Conservation (phyloP, 2,888 invertebrate genomes). For the Quadroppia sp. region DNA sequence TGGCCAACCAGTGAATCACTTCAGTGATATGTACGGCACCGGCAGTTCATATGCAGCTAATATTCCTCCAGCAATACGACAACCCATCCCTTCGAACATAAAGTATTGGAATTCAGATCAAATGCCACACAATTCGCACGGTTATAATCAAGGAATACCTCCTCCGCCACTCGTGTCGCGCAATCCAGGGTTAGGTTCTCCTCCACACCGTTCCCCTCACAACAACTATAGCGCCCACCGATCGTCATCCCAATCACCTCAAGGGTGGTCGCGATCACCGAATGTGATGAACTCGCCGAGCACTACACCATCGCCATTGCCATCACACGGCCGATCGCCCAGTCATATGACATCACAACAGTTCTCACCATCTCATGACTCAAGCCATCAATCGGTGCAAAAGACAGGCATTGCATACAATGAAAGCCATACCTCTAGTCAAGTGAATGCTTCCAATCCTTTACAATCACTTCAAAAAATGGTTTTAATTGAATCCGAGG, state of each 20-base stretch:
- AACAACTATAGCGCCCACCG: constrained; percentile 20
- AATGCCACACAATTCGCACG: constrained; percentile 27
- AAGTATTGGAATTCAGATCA: constrained; percentile 35
- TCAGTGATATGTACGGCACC: constrained; percentile 25
- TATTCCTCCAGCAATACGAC: constrained; percentile 30
- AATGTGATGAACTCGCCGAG: constrained; percentile 47
- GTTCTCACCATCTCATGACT: constrained; percentile 41
- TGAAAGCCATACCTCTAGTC: constrained; percentile 21
- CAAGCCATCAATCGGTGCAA: constrained; percentile 3
- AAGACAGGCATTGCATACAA: background rate
- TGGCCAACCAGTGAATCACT: constrained; percentile 33
- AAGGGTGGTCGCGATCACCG: constrained; percentile 46
- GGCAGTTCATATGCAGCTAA: constrained; percentile 29
- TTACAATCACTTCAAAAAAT: constrained; percentile 49
- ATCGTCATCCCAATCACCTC: constrained; percentile 42
- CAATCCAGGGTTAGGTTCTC: constrained; percentile 37
- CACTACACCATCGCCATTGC: constrained; percentile 47
- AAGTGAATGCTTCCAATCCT: constrained; percentile 46
- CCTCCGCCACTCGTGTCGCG: constrained; percentile 45
- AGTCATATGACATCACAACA: constrained; percentile 43
- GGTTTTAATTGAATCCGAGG: constrained; percentile 48
- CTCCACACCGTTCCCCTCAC: constrained; percentile 36
- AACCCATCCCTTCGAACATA: constrained; percentile 18
- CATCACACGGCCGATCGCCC: constrained; percentile 43
- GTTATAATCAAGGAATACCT: constrained; percentile 42